A percentile compares a stretch with the other conserved stretches of the same genome.
Evolutionary conservation across 2,888 invertebrate species (phyloP).

Genomic region (Volucella inanis): DNA sequence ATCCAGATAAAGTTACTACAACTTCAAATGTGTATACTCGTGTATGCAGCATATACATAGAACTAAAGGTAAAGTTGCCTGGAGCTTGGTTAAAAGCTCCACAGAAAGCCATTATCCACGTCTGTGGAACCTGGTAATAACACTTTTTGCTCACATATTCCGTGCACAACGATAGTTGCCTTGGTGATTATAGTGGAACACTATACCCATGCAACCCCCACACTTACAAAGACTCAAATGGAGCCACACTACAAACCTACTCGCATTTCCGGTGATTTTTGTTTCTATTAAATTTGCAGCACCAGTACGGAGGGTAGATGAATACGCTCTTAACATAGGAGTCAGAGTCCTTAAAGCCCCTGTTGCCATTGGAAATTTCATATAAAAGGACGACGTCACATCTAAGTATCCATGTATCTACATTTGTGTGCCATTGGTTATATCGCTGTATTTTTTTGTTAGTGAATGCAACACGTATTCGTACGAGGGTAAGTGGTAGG

Average conservation of each 20-base stretch:
- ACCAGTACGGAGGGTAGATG: background rate
- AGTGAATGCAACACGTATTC: too few relatives aligned
- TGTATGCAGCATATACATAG: too few relatives aligned
- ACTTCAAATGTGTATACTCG: too few relatives aligned
- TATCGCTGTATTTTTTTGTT: background rate
- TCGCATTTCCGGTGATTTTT: background rate
- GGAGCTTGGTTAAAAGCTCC: background rate
- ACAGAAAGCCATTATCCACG: background rate
- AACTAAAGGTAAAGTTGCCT: background rate
- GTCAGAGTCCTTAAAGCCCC: constrained; percentile 6
- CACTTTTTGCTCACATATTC: constrained; percentile 15
- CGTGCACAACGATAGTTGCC: constrained; percentile 38
- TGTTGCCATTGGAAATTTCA: constrained; percentile 12
- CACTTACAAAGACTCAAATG: background rate
- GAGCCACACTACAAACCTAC: too few relatives aligned
- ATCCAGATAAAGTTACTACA: too few relatives aligned
- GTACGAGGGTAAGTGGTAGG: background rate
- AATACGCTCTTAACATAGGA: background rate
- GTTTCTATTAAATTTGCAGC: background rate
- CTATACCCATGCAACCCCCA: background rate
- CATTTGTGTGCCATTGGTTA: too few relatives aligned
- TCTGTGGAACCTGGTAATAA: background rate
- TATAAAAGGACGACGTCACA: constrained; percentile 14
- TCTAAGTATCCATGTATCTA: too few relatives aligned
- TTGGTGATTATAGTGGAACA: constrained; percentile 35